phyloP scores from a whole-genome alignment of 2,888 invertebrate genomes.

The Meghimatium bilineatum region DNA sequence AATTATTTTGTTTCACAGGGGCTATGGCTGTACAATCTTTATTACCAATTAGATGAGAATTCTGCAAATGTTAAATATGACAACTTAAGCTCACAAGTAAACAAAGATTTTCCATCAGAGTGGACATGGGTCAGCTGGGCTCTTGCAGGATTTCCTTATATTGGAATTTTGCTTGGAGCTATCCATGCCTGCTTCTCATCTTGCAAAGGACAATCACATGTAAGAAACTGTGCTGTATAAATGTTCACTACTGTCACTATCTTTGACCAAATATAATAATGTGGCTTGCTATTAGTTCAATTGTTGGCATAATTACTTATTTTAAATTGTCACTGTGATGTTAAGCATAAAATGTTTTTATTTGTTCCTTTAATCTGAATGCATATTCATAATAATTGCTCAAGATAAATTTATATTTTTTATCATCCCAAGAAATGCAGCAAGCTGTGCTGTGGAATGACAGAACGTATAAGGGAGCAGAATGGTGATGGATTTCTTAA shows the following conservation, averaged over 20 bases:
- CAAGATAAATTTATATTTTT: background rate
- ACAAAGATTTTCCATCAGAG: conserved; percentile 53
- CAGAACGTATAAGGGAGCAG: conserved; percentile 56
- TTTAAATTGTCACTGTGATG: background rate
- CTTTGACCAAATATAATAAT: background rate
- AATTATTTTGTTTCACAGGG: conserved; percentile 23
- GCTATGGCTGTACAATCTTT: conserved; percentile 39
- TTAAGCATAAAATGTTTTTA: background rate
- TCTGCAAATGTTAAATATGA: conserved; percentile 26
- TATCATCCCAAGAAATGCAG: conserved; percentile 48
- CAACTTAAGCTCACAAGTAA: background rate
- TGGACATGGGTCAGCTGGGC: conserved; percentile 68
- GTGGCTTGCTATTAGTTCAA: background rate
- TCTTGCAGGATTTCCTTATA: conserved; percentile 65
- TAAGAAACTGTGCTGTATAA: conserved; percentile 29
- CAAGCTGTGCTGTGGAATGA: conserved; percentile 55
- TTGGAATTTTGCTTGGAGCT: conserved; percentile 65
- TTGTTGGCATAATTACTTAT: background rate
- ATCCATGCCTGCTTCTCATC: conserved; percentile 59
- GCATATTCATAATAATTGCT: background rate
- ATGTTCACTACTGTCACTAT: background rate
- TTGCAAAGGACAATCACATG: conserved; percentile 49
- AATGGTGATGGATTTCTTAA: conserved; percentile 51
- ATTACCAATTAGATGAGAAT: conserved; percentile 27
- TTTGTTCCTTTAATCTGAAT: background rate